Percentiles rank a stretch among this genome's conserved stretches.
Evolutionary conservation across 2,797 vertebrate genomes (phyloP).

Genomic region (Hemibagrus guttatus): DNA sequence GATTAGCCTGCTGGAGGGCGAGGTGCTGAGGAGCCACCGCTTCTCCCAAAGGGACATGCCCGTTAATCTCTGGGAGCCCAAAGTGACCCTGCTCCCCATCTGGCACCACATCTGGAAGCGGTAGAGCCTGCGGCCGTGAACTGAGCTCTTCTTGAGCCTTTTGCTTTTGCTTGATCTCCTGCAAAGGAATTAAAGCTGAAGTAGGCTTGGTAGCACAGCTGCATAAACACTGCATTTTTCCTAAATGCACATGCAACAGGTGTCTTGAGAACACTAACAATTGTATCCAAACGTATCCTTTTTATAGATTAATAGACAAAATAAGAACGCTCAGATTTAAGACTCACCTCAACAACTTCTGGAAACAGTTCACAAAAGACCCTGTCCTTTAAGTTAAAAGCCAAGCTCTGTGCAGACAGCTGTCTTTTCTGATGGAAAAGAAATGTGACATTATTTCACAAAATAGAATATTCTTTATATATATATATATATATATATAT

Average conservation of each 20-base stretch:
- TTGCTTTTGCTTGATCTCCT: slow-evolving; percentile 96
- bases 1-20: slow-evolving; percentile 86
- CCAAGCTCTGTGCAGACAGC: slow-evolving; percentile 91
- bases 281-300: background rate
- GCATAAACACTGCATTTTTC: background rate
- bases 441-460: background rate
- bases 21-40: slow-evolving; percentile 72
- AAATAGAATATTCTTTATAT: background rate
- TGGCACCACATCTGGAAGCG: slow-evolving; percentile 90
- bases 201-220: background rate
- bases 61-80: slow-evolving; percentile 81
- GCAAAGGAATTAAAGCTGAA: slow-evolving; percentile 5
- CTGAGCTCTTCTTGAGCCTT: slow-evolving; percentile 85
- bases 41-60: slow-evolving; percentile 70
- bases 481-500: background rate
- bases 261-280: background rate
- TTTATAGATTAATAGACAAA: background rate
- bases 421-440: slow-evolving; percentile 86
- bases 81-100: slow-evolving; percentile 88
- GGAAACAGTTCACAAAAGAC: slow-evolving; percentile 97
- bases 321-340: background rate
- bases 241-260: background rate
- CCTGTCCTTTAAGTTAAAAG: slow-evolving; percentile 97
- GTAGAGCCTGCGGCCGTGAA: slow-evolving; percentile 83
- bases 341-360: slow-evolving; percentile 91